These are phyloP conservation scores for Griposia aprilina DNA, from an alignment of 2,888 invertebrate genomes.

Conservation along the genomic window DNA sequence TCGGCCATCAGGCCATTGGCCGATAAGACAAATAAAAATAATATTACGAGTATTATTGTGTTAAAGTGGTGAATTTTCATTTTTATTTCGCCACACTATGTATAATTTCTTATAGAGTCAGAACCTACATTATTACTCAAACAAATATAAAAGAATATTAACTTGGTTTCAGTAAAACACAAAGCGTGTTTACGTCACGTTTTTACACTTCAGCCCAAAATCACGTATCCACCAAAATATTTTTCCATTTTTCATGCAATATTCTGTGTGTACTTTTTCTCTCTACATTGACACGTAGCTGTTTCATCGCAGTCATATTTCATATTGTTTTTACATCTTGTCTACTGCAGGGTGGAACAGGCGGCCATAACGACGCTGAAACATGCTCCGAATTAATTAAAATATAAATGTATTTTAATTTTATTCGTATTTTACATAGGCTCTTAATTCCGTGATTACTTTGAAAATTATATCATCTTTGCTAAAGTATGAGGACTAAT, in stretches of 20 bases:
- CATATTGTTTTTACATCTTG: neutral
- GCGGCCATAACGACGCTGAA: neutral
- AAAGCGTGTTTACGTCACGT: conserved; percentile 7
- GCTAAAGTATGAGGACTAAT: too few relatives aligned
- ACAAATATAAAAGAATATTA: neutral
- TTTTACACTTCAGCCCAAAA: neutral
- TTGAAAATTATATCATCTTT: neutral
- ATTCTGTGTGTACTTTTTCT: conserved; percentile 15
- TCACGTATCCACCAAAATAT: conserved; percentile 32
- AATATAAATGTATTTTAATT: neutral
- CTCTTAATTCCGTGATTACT: neutral
- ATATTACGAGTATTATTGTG: too few relatives aligned
- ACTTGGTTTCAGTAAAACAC: neutral
- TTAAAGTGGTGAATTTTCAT: too few relatives aligned
- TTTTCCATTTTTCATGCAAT: conserved; percentile 16
- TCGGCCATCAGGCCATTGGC: too few relatives aligned
- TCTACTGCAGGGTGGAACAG: neutral
- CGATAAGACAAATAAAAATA: too few relatives aligned
- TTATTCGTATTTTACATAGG: neutral
- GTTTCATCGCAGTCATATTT: conserved; percentile 29
- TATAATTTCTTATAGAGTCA: too few relatives aligned
- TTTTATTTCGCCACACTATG: too few relatives aligned
- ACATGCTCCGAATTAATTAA: conserved; percentile 4
- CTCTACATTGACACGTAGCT: conserved; percentile 4
- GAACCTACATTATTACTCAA: neutral